Base-by-base conservation (phyloP, 2,797 vertebrate genomes). In the Allobates femoralis region DNA sequence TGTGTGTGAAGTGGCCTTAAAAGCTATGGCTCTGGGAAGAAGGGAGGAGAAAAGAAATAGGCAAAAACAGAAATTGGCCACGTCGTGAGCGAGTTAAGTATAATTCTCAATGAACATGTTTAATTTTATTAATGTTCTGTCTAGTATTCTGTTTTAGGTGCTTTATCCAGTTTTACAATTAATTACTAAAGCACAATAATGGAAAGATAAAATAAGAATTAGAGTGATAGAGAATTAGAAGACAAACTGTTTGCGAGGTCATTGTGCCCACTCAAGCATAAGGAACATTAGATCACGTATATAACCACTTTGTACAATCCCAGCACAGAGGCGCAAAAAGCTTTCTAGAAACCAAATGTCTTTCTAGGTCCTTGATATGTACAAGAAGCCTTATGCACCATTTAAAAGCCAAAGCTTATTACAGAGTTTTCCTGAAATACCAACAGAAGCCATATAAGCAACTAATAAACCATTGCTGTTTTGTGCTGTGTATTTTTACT, bases 311-410 rank as follows among this genome's bases (percentile, higher is more conserved):
- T 41, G 34, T 26, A 34, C 10, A 67, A 30, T 67, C 62, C 46
- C 62, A 67, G 18, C 19, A 34, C 12, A 53, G 30, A 81, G 41
- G 26, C 26, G 60, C 79, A 81, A 81, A 80, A 66, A 66, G n/a
- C 41, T 66, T 51, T 80, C 5, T 60, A 50, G 10, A 53, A 30
- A 51, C 2, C 26, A 53, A 21, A 21, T 12, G 5, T 32, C 50
- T 55, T 32, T 79, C 14, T 50, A 50, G 71, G 71, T 26, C 41
- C 37, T 26, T 10, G 41, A 46, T 37, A 15, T 26, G 37, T 69
- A 37, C 67, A 37, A 50, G 37, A 74, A 62, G 56, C 77, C 34
- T 62, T 79, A 79, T 46, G 34, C 34, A 41, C 60, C 23, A 28
- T 62, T 34, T n/a, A 62, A 3, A 62, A 62, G 34, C 16, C 60